These are phyloP conservation scores for Leguminivora glycinivorella DNA, from an alignment of 1,140 invertebrate genomes.

Conservation along the genomic window DNA sequence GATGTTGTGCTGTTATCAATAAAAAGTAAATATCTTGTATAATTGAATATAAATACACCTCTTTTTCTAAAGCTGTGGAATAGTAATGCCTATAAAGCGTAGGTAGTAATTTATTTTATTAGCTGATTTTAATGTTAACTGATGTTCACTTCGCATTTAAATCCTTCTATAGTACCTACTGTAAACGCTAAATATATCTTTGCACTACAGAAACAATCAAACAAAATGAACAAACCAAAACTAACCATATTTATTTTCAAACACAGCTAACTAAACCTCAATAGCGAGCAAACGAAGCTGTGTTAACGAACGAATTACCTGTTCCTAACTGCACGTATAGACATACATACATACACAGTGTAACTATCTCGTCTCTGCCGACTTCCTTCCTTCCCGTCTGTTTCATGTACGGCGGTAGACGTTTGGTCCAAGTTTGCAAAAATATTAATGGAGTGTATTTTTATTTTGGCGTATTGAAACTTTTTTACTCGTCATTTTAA, in stretches of 20 bases:
- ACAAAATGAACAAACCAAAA: neutral
- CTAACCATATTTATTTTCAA: neutral
- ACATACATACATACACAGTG: conserved; percentile 7
- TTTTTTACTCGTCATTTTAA: neutral
- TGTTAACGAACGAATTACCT: conserved; percentile 32
- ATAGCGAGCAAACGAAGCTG: conserved; percentile 11
- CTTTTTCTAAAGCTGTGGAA: too few relatives aligned
- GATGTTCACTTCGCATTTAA: too few relatives aligned
- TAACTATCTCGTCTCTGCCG: conserved; percentile 30
- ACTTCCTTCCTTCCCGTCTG: conserved; percentile 30
- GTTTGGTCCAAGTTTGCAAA: neutral
- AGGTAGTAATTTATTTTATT: too few relatives aligned
- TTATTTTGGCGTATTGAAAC: neutral
- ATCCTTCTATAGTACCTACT: too few relatives aligned
- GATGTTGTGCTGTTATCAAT: too few relatives aligned
- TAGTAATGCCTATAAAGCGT: too few relatives aligned
- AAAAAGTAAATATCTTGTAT: too few relatives aligned
- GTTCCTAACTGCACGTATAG: neutral
- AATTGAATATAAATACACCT: too few relatives aligned
- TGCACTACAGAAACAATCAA: neutral
- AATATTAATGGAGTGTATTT: neutral
- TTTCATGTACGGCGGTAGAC: conserved; percentile 1
- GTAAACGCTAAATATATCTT: too few relatives aligned
- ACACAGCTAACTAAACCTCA: neutral
- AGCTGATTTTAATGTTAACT: too few relatives aligned